A percentile compares a stretch with the other conserved stretches of the same genome.
Evolutionary conservation across 2,888 invertebrate genomes (phyloP).

Genomic region (Salticus scenicus): DNA sequence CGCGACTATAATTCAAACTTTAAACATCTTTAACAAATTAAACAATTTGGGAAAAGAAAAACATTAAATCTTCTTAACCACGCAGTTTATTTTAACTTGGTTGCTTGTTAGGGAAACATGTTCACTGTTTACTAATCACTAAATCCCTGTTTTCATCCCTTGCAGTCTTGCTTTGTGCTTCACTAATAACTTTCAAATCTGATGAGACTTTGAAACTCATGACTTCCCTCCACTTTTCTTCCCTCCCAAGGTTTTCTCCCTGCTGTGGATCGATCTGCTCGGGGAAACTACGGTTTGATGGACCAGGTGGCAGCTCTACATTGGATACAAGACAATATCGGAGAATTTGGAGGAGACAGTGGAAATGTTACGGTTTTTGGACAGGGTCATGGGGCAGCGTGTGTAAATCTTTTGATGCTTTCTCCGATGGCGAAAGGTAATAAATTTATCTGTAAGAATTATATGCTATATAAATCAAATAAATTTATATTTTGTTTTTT

Average conservation of each 20-base stretch:
- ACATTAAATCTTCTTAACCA: not conserved
- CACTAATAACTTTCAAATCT: not conserved
- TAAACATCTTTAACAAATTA: not conserved
- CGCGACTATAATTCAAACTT: no score
- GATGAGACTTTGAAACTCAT: conserved; percentile 4
- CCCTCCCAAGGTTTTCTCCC: conserved; percentile 71
- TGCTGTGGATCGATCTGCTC: conserved; percentile 70
- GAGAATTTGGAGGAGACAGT: conserved; percentile 95
- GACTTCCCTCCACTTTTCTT: not conserved
- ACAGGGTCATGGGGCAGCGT: conserved; percentile 97
- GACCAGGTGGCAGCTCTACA: conserved; percentile 97
- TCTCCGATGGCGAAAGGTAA: conserved; percentile 95
- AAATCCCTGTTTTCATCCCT: not conserved
- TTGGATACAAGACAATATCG: conserved; percentile 97
- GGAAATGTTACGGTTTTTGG: conserved; percentile 94
- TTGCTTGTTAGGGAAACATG: not conserved
- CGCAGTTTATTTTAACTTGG: not conserved
- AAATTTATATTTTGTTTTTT: no score
- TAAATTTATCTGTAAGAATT: no score
- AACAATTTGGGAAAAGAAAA: not conserved
- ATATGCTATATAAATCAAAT: no score
- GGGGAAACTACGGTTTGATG: conserved; percentile 94
- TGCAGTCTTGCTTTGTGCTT: not conserved
- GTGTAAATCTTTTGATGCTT: conserved; percentile 97
- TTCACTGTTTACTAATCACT: not conserved